Conservation (phyloP, 2,888 invertebrate species). For the Nymphalis polychloros region DNA sequence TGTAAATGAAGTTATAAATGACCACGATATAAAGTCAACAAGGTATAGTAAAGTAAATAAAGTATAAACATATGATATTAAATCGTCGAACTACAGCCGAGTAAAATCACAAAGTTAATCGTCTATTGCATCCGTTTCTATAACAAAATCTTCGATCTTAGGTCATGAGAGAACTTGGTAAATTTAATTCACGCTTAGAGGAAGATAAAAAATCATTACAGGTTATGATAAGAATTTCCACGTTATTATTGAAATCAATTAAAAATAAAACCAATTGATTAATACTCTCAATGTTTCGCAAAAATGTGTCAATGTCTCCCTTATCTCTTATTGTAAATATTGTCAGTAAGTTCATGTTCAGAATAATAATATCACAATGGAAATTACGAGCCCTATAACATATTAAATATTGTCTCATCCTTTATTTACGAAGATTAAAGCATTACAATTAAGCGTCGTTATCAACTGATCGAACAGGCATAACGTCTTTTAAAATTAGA, state of each 20-base stretch:
- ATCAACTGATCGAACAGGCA: too few relatives aligned
- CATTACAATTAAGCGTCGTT: too few relatives aligned
- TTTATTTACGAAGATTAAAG: too few relatives aligned
- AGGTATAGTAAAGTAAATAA: background rate
- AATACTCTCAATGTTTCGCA: constrained; percentile 8
- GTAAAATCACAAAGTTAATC: constrained; percentile 18
- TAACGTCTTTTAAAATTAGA: too few relatives aligned
- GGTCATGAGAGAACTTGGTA: constrained; percentile 9
- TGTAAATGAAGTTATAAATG: background rate
- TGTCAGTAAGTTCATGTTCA: constrained; percentile 43
- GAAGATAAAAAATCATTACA: background rate
- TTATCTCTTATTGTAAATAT: constrained; percentile 46
- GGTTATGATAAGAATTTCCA: background rate
- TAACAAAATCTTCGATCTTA: constrained; percentile 20
- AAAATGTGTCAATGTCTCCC: constrained; percentile 24
- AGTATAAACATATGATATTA: background rate
- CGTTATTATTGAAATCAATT: background rate
- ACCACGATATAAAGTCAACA: background rate
- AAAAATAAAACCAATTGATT: background rate
- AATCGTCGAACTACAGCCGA: background rate
- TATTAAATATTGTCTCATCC: too few relatives aligned
- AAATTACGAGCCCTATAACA: background rate
- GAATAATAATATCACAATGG: background rate
- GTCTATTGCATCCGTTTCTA: constrained; percentile 18
- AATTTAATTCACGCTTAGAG: constrained; percentile 13